These are phyloP conservation scores for Boulengeromyrus knoepffleri DNA, from an alignment of 2,113 vertebrate genomes.

Conservation along the genomic window DNA sequence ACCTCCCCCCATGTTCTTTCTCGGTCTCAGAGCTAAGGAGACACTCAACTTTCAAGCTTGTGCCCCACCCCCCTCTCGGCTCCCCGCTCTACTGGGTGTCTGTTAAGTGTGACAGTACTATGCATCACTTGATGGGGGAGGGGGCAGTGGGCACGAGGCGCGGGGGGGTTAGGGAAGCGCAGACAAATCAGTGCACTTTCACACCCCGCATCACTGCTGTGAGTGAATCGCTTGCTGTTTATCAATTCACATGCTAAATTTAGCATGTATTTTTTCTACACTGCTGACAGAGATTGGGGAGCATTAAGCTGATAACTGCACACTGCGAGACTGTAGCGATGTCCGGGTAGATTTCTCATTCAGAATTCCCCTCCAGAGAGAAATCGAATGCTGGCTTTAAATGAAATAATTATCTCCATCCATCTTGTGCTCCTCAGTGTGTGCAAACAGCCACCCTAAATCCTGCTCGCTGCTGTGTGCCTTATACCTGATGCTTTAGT, in stretches of 20 bases:
- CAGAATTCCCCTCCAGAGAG: slow-evolving; percentile 4
- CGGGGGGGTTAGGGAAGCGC: not conserved
- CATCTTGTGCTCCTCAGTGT: not conserved
- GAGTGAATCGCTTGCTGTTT: not conserved
- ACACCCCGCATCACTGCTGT: not conserved
- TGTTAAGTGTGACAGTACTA: slow-evolving; percentile 21
- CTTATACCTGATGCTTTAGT: not conserved
- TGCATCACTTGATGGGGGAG: slow-evolving; percentile 19
- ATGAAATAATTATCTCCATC: slow-evolving; percentile 4
- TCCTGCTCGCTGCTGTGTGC: not conserved
- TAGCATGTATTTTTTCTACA: not conserved
- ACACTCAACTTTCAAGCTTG: not conserved
- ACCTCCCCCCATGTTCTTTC: not conserved
- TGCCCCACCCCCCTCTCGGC: not conserved
- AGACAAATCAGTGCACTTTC: not conserved
- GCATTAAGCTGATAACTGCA: not conserved
- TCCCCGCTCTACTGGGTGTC: slow-evolving; percentile 15
- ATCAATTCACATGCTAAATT: not conserved
- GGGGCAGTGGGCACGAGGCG: not conserved
- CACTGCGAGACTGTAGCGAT: not conserved
- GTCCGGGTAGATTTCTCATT: not conserved
- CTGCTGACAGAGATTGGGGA: not conserved
- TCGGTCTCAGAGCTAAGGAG: not conserved
- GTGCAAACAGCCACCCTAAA: not conserved
- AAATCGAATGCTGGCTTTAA: not conserved